Conservation (phyloP, 2,113 vertebrate genomes). For the Pardalotus punctatus region DNA sequence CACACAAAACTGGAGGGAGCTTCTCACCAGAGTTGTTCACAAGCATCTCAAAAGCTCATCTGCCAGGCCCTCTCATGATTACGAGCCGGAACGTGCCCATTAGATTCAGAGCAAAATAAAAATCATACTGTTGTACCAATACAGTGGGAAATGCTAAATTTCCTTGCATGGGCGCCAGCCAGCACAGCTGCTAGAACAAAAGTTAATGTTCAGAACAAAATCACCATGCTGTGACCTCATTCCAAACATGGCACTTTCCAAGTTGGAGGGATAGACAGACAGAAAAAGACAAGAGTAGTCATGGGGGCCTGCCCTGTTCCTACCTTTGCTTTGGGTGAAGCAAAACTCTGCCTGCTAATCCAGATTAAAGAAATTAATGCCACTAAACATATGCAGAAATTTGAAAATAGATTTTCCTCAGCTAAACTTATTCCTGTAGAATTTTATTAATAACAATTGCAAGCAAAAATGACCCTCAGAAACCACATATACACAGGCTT, state of each 20-base stretch:
- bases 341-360: not conserved
- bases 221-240: not conserved
- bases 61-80: not conserved
- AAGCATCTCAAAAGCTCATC: conserved; percentile 15
- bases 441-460: not conserved
- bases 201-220: conserved; percentile 22
- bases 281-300: not conserved
- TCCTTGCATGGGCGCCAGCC: conserved; percentile 36
- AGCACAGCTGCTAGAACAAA: conserved; percentile 41
- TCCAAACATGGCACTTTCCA: not conserved
- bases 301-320: not conserved
- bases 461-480: not conserved
- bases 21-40: not conserved
- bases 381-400: not conserved
- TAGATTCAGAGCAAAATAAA: conserved; percentile 14
- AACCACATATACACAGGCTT: not conserved
- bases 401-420: not conserved
- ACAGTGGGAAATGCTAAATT: conserved; percentile 3
- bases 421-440: not conserved
- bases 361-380: not conserved
- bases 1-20: not conserved
- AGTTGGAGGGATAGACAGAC: not conserved
- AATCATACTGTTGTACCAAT: conserved; percentile 14
- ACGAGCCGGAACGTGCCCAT: not conserved
- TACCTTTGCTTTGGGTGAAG: not conserved